Evolutionary conservation across 2,113 vertebrate species (phyloP).

Genomic region (Syrrhaptes paradoxus): DNA sequence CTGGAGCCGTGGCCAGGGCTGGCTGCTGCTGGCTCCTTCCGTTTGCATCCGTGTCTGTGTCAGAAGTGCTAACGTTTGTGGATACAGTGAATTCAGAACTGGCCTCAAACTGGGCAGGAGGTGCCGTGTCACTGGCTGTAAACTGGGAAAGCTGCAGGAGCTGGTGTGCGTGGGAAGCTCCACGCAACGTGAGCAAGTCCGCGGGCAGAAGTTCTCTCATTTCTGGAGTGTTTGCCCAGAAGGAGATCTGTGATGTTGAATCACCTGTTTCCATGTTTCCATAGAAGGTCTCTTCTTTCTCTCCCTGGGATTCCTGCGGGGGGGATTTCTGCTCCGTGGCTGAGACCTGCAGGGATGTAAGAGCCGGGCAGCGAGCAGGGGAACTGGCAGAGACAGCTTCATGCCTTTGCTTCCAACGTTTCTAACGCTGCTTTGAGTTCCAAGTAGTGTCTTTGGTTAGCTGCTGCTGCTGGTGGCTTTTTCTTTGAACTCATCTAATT

Average conservation of each 20-base stretch:
- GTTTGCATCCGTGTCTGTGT: not conserved
- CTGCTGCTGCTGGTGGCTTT: not conserved
- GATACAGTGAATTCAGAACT: not conserved
- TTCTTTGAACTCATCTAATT: not conserved
- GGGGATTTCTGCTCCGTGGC: not conserved
- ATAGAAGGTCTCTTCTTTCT: not conserved
- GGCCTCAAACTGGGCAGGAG: not conserved
- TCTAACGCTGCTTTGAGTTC: not conserved
- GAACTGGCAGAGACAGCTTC: not conserved
- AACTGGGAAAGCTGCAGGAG: not conserved
- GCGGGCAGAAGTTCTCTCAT: not conserved
- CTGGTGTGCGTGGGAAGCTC: not conserved
- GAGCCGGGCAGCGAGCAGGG: not conserved
- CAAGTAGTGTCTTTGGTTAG: not conserved
- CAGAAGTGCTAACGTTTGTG: not conserved
- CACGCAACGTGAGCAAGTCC: no score
- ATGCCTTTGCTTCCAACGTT: not conserved
- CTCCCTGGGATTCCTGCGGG: not conserved
- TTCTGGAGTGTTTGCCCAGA: not conserved
- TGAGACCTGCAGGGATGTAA: not conserved
- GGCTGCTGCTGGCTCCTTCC: not conserved
- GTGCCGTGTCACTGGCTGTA: no score
- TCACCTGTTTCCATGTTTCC: not conserved
- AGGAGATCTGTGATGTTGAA: not conserved
- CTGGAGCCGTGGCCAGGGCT: not conserved